Base-by-base conservation (phyloP, 2,888 invertebrate species). In the Aporophyla lueneburgensis region DNA sequence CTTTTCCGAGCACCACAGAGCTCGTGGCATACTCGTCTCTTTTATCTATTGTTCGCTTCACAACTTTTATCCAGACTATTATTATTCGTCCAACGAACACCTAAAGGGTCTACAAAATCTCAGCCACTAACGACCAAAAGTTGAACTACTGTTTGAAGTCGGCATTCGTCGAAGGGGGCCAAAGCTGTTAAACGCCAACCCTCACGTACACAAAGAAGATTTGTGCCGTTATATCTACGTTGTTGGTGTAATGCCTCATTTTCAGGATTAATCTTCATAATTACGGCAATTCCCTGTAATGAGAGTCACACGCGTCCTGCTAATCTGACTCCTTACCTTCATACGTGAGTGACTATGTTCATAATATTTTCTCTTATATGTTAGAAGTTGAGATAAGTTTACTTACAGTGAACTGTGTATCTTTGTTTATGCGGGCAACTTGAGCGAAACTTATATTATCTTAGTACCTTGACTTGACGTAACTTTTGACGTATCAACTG, bases 241-340 rank as follows among this genome's bases (percentile, higher is more conserved):
- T 83, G 88, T 88, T 85, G 79, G 88, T 84, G 88, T 86, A 88
- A 88, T 88, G 88, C 85, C 81, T 88, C 90, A 89, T 91, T 90
- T 89, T 85, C 89, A 80, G 86, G 86, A 90, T 90, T 89, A 89
- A 91, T 92, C 89, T 90, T 91, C 91, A 88, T 91, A 91, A 92
- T 91, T 88, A 90, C 88, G 67, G 85, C 88, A 85, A 91, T 92
- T 89, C 77, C 78, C 79, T 80, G 77, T 92, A 91, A 91, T 90
- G 91, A 88, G 83, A 85, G 84, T 86, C 87, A 85, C 84, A 90
- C 88, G 86, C 81, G 85, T 85, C 84, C 85, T 87, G 81, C 87
- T 90, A 88, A 91, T 89, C 87, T 87, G 83, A 87, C 88, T 86
- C 87, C 84, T 88, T 87, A 84, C 87, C 82, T 86, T 86, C 84